A percentile compares a stretch with the other conserved stretches of the same genome.
These are phyloP conservation scores for Scolopax rusticola DNA, from an alignment of 2,797 vertebrate genomes.

Conservation along the genomic window DNA sequence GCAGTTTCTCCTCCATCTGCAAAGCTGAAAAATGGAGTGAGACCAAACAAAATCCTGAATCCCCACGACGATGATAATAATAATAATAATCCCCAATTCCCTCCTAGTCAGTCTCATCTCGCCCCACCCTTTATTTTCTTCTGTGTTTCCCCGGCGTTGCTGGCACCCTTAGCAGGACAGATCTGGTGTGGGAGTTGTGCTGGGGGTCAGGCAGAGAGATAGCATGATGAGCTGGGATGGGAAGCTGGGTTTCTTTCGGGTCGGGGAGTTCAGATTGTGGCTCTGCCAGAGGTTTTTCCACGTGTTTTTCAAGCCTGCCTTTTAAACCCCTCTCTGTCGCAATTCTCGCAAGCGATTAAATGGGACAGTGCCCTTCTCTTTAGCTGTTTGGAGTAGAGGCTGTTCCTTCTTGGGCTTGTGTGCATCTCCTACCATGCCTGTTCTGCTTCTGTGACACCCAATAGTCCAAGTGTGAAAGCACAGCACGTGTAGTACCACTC, in stretches of 20 bases:
- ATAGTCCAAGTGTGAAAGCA: neutral
- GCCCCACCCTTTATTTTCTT: slow-evolving; percentile 37
- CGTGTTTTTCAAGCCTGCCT: neutral
- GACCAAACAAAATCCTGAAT: slow-evolving; percentile 34
- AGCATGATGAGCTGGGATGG: neutral
- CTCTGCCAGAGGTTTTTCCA: neutral
- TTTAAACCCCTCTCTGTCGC: neutral
- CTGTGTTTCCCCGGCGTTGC: neutral
- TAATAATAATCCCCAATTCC: slow-evolving; percentile 14
- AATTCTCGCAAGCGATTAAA: neutral
- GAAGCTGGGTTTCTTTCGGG: neutral
- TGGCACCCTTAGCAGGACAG: slow-evolving; percentile 6
- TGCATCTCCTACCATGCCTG: neutral
- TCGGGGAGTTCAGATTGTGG: neutral
- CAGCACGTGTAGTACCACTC: neutral
- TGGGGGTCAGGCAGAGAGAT: neutral
- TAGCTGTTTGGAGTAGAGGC: neutral
- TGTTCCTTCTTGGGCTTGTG: neutral
- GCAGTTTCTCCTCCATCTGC: slow-evolving; percentile 15
- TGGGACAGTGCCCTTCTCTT: neutral
- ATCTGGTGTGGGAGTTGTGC: neutral
- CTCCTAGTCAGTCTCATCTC: neutral
- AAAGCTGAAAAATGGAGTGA: slow-evolving; percentile 22
- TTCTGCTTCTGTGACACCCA: neutral
- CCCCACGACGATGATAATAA: neutral